Percentiles rank a stretch among this genome's conserved stretches.
phyloP scores from a whole-genome alignment of 2,888 invertebrate genomes.

The Spodoptera picta region DNA sequence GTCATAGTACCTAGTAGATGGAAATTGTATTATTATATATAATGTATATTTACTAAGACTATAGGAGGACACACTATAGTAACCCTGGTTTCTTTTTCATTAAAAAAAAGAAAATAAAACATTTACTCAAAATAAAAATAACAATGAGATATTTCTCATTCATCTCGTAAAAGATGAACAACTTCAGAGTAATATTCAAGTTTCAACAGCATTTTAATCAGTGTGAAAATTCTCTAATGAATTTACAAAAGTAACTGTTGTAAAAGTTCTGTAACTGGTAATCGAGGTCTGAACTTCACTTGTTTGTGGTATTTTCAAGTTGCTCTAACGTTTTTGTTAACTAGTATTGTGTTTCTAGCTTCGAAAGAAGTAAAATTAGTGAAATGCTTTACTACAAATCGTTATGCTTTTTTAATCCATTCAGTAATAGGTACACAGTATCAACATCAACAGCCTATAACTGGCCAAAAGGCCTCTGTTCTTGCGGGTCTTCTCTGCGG shows the following conservation, averaged over 20 bases:
- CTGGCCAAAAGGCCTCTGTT: too few species aligned
- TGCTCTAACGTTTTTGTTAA: neutral
- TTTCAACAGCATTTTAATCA: slow-evolving; percentile 52
- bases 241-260: slow-evolving; percentile 37
- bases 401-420: too few species aligned
- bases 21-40: too few species aligned
- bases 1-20: too few species aligned
- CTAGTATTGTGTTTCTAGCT: neutral
- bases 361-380: neutral
- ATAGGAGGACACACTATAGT: too few species aligned
- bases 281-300: slow-evolving; percentile 26
- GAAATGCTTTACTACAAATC: too few species aligned
- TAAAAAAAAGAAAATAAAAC: neutral
- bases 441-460: too few species aligned
- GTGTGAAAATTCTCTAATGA: slow-evolving; percentile 49
- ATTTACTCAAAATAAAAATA: neutral
- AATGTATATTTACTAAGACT: too few species aligned
- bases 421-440: too few species aligned
- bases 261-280: slow-evolving; percentile 25
- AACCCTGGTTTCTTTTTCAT: too few species aligned
- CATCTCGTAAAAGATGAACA: slow-evolving; percentile 18
- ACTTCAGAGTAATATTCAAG: slow-evolving; percentile 47
- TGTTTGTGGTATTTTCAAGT: slow-evolving; percentile 19
- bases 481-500: too few species aligned
- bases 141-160: slow-evolving; percentile 30